Evolutionary conservation across 2,113 vertebrate species (phyloP).

Genomic region (Pluvianellus socialis): DNA sequence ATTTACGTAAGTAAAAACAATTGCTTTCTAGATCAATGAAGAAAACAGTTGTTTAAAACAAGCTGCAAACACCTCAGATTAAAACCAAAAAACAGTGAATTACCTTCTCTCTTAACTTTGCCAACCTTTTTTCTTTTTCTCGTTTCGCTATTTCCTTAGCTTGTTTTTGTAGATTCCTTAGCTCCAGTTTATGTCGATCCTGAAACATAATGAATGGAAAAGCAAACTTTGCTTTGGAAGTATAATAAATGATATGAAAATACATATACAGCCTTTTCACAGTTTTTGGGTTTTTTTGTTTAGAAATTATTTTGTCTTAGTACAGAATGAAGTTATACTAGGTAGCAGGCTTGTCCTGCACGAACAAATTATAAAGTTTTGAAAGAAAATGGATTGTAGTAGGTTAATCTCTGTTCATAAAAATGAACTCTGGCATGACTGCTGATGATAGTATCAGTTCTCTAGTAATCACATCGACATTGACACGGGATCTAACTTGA

Average conservation of each 20-base stretch:
- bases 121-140: slow-evolving; percentile 78
- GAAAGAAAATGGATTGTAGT: background rate
- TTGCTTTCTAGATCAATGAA: background rate
- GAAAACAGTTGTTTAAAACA: background rate
- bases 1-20: background rate
- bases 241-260: background rate
- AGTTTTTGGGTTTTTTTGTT: background rate
- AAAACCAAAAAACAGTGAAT: background rate
- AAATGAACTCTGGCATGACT: background rate
- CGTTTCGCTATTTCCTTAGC: slow-evolving; percentile 74
- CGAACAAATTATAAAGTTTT: background rate
- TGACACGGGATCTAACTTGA: background rate
- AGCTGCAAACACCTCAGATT: background rate
- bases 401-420: background rate
- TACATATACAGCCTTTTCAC: background rate
- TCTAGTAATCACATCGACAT: background rate
- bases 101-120: slow-evolving; percentile 87
- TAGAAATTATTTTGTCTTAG: background rate
- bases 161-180: slow-evolving; percentile 78
- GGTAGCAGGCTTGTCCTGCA: background rate
- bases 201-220: slow-evolving; percentile 56
- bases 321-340: background rate
- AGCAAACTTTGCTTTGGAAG: background rate
- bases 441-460: background rate
- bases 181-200: slow-evolving; percentile 84